Percentiles rank a stretch among this genome's conserved stretches.
phyloP scores from a whole-genome alignment of 2,113 vertebrate genomes.

The Pogona vitticeps region DNA sequence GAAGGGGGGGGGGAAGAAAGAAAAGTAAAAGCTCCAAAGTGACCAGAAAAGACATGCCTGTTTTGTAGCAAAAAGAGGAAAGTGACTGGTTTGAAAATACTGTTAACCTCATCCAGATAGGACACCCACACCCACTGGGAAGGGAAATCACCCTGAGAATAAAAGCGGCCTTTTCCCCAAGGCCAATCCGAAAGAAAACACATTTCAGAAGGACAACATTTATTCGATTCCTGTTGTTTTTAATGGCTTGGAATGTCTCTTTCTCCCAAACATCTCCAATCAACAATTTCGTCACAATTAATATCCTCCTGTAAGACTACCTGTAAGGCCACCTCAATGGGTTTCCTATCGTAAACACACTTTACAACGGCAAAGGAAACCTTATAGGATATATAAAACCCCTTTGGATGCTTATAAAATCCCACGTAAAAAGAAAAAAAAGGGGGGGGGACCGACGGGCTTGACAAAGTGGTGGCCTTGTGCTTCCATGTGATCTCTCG shows the following conservation, averaged over 20 bases:
- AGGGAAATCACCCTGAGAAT: background rate
- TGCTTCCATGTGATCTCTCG: background rate
- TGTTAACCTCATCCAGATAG: too few relatives aligned
- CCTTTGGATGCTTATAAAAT: constrained; percentile 98
- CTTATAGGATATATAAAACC: constrained; percentile 98
- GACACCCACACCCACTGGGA: too few relatives aligned
- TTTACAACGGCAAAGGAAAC: constrained; percentile 93
- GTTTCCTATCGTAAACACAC: constrained; percentile 94
- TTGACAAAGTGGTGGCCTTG: constrained; percentile 81
- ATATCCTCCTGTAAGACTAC: constrained; percentile 76
- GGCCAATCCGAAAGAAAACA: background rate
- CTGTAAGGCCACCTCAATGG: constrained; percentile 83
- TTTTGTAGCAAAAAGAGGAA: background rate
- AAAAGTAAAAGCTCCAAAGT: background rate
- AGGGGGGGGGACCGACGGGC: constrained; percentile 60
- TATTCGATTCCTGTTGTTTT: background rate
- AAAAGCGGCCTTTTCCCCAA: background rate
- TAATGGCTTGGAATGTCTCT: background rate
- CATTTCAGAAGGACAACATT: too few relatives aligned
- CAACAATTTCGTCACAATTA: constrained; percentile 63
- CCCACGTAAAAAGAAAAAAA: constrained; percentile 82
- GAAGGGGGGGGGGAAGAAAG: background rate
- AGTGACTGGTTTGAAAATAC: background rate
- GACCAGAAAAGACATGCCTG: background rate
- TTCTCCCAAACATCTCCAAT: background rate